A percentile compares a stretch with the other conserved stretches of the same genome.
Evolutionary conservation across 2,113 vertebrate genomes (phyloP).

Genomic region (Dromiciops gliroides): DNA sequence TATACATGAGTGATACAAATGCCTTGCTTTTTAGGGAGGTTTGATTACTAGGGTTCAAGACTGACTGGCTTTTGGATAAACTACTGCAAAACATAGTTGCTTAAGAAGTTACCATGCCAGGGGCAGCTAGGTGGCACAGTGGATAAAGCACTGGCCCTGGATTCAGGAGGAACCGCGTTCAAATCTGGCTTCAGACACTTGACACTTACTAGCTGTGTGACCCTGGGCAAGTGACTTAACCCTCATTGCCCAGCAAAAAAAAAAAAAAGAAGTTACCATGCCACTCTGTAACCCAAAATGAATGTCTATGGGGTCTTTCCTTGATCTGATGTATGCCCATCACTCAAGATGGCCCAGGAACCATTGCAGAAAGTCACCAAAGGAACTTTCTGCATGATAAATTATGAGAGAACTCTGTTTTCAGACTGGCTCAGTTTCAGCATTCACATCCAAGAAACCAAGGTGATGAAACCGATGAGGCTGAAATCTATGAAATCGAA

Average conservation of each 20-base stretch:
- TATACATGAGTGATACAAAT: not conserved
- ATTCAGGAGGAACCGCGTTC: too few species aligned
- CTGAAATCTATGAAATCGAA: not conserved
- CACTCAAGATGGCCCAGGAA: not conserved
- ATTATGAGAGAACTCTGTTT: not conserved
- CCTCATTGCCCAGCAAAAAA: too few species aligned
- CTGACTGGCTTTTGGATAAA: not conserved
- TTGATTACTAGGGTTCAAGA: not conserved
- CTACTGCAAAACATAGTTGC: not conserved
- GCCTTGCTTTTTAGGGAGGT: not conserved
- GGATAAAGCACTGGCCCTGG: too few species aligned
- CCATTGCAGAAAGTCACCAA: not conserved
- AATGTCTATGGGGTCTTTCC: not conserved
- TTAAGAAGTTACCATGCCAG: not conserved
- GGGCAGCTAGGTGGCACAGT: too few species aligned
- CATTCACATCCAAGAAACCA: not conserved
- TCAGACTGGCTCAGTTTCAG: not conserved
- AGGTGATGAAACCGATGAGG: not conserved
- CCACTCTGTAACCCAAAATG: not conserved
- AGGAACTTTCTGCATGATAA: not conserved
- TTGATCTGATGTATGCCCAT: not conserved
- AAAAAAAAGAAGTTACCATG: not conserved
- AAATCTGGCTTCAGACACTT: too few species aligned
- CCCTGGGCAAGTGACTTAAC: too few species aligned
- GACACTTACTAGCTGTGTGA: too few species aligned